Conservation (phyloP, 1,140 invertebrate genomes). For the Drosophila aff. region DNA sequence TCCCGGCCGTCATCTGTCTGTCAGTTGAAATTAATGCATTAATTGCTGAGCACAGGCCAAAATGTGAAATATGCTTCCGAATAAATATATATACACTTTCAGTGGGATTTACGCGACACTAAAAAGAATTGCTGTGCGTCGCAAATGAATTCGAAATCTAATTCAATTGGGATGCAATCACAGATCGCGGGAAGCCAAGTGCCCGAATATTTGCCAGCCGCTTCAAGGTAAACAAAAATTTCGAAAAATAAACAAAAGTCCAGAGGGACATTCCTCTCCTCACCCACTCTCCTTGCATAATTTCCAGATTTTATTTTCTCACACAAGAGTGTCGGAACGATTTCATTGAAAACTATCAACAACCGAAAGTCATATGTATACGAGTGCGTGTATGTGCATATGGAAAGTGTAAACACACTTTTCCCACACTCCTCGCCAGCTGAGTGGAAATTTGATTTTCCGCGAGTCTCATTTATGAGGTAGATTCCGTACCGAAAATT, state of each 20-base stretch:
- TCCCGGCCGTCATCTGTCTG: conserved; percentile 52
- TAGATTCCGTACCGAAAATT: conserved; percentile 16
- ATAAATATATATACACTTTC: conserved; percentile 2
- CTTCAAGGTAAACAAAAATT: conserved; percentile 62
- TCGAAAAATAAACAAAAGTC: conserved; percentile 38
- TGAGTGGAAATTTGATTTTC: conserved; percentile 39
- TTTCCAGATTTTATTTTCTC: conserved; percentile 59
- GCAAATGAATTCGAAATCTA: conserved; percentile 37
- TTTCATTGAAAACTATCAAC: conserved; percentile 63
- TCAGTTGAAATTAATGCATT: conserved; percentile 68
- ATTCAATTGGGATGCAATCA: conserved; percentile 23
- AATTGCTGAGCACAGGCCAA: conserved; percentile 45
- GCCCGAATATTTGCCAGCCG: conserved; percentile 58
- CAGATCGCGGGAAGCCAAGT: conserved; percentile 67
- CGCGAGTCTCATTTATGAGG: conserved; percentile 46
- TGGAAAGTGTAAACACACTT: conserved; percentile 49
- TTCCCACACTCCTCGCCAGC: conserved; percentile 21
- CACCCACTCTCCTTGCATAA: conserved; percentile 45
- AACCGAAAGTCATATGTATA: conserved; percentile 32
- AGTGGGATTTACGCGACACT: conserved; percentile 35
- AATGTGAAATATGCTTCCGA: conserved; percentile 24
- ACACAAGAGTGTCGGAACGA: conserved; percentile 31
- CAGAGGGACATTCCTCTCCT: conserved; percentile 1
- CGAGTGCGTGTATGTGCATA: neutral
- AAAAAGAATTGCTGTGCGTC: conserved; percentile 34